Conservation (phyloP, 2,113 vertebrate species). For the Danio rerio region DNA sequence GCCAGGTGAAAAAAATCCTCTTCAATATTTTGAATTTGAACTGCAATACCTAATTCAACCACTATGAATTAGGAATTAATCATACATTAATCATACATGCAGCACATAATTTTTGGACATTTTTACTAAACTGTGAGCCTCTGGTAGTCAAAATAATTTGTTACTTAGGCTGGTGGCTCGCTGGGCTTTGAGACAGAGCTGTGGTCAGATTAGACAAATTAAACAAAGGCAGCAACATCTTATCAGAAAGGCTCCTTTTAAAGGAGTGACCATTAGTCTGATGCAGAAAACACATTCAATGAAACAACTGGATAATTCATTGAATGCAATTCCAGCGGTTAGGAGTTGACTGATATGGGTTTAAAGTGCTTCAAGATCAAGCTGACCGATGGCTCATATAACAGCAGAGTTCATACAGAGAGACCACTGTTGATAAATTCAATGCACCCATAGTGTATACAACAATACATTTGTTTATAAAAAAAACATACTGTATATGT, state of each 20-base stretch:
- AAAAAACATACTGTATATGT: too few species aligned
- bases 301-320: conserved; percentile 15
- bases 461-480: too few species aligned
- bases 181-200: background rate
- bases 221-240: background rate
- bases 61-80: too few species aligned
- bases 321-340: background rate
- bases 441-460: too few species aligned
- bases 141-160: background rate
- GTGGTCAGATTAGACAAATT: background rate
- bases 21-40: too few species aligned
- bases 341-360: background rate
- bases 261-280: conserved; percentile 16
- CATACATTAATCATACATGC: too few species aligned
- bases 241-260: conserved; percentile 1
- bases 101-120: background rate
- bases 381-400: background rate
- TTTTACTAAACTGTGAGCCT: background rate
- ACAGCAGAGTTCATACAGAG: background rate
- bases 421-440: background rate
- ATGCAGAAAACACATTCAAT: conserved; percentile 31
- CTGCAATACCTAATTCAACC: too few species aligned
- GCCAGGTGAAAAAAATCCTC: too few species aligned
- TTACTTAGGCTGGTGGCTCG: background rate
- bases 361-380: background rate